Evolutionary conservation across 2,113 vertebrate species (phyloP).

Genomic region (Aegithalos caudatus): DNA sequence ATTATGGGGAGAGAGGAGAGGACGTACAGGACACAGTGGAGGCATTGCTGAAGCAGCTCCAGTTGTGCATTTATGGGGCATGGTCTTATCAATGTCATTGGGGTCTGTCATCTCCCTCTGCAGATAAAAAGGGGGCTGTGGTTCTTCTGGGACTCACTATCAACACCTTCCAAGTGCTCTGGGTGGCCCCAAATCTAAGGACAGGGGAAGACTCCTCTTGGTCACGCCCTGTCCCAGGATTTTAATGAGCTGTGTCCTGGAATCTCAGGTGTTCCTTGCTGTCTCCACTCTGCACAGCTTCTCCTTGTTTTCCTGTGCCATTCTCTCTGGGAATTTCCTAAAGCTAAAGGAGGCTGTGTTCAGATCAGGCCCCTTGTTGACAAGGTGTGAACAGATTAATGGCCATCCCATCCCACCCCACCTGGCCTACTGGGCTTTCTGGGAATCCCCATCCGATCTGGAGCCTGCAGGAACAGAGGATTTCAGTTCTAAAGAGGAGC

Average conservation of each 20-base stretch:
- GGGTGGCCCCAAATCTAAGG: background rate
- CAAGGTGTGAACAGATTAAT: conserved; percentile 61
- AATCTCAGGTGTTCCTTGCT: background rate
- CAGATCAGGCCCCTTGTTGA: background rate
- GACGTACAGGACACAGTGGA: background rate
- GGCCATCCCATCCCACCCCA: conserved; percentile 21
- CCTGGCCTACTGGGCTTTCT: background rate
- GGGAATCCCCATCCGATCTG: background rate
- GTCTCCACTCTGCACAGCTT: background rate
- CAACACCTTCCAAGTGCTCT: background rate
- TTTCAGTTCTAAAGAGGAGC: background rate
- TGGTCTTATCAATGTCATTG: accelerated
- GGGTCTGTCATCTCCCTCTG: background rate
- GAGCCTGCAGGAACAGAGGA: background rate
- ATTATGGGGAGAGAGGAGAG: background rate
- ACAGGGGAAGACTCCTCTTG: background rate
- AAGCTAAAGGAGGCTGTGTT: background rate
- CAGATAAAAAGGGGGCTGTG: background rate
- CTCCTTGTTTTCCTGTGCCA: background rate
- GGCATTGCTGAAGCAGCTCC: background rate
- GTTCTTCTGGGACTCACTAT: background rate
- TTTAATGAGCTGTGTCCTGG: background rate
- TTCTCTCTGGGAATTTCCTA: background rate
- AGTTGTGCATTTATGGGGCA: accelerated
- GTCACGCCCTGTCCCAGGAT: background rate